A percentile compares a stretch with the other conserved stretches of the same genome.
phyloP scores from a whole-genome alignment of 2,888 invertebrate genomes.

The Belgica antarctica region DNA sequence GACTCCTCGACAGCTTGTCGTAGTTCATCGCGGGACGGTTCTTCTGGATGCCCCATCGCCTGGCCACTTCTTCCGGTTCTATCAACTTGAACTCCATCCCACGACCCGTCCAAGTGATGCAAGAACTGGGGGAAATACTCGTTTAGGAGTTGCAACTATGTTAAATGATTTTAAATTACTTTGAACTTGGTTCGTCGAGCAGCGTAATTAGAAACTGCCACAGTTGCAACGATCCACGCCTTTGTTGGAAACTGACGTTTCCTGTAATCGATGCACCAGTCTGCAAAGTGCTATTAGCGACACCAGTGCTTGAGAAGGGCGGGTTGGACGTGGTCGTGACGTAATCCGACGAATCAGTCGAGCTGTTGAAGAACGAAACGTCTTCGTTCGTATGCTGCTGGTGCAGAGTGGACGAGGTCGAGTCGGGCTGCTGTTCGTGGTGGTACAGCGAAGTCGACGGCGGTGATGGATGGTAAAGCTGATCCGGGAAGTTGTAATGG shows the following conservation, averaged over 20 bases:
- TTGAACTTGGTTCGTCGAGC: slow-evolving; percentile 64
- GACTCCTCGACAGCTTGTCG: slow-evolving; percentile 88
- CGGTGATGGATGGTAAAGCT: slow-evolving; percentile 49
- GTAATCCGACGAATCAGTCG: slow-evolving; percentile 37
- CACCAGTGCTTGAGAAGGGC: neutral
- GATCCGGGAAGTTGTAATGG: slow-evolving; percentile 30
- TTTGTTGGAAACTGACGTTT: slow-evolving; percentile 53
- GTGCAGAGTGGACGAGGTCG: slow-evolving; percentile 50
- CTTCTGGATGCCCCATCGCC: slow-evolving; percentile 94
- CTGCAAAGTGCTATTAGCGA: slow-evolving; percentile 8
- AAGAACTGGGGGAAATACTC: slow-evolving; percentile 63
- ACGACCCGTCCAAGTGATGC: slow-evolving; percentile 92
- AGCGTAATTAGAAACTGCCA: slow-evolving; percentile 93
- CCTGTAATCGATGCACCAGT: slow-evolving; percentile 33
- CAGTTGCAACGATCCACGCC: slow-evolving; percentile 84
- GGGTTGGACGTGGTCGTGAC: slow-evolving; percentile 27
- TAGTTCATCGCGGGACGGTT: slow-evolving; percentile 98
- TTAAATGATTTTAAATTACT: slow-evolving; percentile 48
- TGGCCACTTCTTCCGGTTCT: slow-evolving; percentile 94
- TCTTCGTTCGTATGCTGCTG: slow-evolving; percentile 43
- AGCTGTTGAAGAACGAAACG: slow-evolving; percentile 16
- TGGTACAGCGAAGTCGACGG: slow-evolving; percentile 48
- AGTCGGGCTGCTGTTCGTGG: slow-evolving; percentile 52
- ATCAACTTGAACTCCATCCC: slow-evolving; percentile 95
- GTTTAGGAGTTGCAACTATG: neutral